These are phyloP conservation scores for Synanthedon tipuliformis DNA, from an alignment of 2,888 invertebrate species.

Conservation along the genomic window DNA sequence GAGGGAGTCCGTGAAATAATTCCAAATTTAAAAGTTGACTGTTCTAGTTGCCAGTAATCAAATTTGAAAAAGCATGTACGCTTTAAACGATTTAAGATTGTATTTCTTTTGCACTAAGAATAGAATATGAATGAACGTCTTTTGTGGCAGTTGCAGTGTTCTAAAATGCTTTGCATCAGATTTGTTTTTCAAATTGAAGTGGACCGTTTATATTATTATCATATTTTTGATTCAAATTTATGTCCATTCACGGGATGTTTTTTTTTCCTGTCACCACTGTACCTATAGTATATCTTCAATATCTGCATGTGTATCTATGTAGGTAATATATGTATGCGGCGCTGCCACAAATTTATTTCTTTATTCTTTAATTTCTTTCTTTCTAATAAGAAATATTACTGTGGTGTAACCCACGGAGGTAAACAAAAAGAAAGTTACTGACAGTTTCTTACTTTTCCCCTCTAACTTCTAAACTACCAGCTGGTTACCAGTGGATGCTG, in stretches of 20 bases:
- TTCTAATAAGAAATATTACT: no score
- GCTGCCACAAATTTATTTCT: no score
- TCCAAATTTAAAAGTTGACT: constrained; percentile 10
- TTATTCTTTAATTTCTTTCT: no score
- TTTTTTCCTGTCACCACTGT: no score
- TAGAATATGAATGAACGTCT: neutral
- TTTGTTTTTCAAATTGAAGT: neutral
- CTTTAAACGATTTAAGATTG: neutral
- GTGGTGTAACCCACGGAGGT: no score
- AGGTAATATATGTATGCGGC: no score
- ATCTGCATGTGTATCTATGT: no score
- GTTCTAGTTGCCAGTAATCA: neutral
- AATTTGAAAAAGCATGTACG: neutral
- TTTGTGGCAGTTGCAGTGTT: neutral
- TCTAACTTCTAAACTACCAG: no score
- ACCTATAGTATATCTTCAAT: no score
- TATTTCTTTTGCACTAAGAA: neutral
- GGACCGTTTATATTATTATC: neutral
- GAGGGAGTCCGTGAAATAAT: constrained; percentile 36
- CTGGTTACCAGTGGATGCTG: no score
- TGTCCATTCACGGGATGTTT: neutral
- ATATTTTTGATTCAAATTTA: neutral
- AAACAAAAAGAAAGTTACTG: no score
- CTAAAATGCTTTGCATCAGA: neutral
- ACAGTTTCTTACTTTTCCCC: no score